Percentiles rank a stretch among this genome's conserved stretches.
Conservation (phyloP, 1,140 invertebrate genomes). For the Trichogramma pretiosum region DNA sequence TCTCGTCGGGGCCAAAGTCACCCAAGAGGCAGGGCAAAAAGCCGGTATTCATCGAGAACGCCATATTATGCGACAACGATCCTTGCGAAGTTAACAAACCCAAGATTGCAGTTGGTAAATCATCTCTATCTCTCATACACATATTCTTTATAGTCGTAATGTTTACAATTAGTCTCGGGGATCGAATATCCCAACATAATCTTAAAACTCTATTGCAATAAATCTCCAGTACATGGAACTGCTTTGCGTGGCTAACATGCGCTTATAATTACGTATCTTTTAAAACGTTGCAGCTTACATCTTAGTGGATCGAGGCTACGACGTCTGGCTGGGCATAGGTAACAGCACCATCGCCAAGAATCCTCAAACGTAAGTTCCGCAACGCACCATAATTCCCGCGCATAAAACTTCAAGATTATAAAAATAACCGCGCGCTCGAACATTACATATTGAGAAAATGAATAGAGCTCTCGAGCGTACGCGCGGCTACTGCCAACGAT, state of each 20-base stretch:
- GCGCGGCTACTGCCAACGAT: too few relatives aligned
- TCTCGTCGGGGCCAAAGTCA: constrained; percentile 29
- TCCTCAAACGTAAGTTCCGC: constrained; percentile 26
- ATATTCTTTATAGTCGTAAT: too few relatives aligned
- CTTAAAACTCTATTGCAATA: too few relatives aligned
- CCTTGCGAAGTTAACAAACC: constrained; percentile 31
- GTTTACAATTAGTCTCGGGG: too few relatives aligned
- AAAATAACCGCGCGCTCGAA: too few relatives aligned
- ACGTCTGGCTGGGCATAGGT: constrained; percentile 48
- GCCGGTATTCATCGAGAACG: constrained; percentile 43
- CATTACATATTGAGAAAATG: too few relatives aligned
- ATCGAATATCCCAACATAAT: too few relatives aligned
- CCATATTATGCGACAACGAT: constrained; percentile 41
- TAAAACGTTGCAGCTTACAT: constrained; percentile 38
- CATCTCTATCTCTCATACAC: too few relatives aligned
- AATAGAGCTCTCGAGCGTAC: too few relatives aligned
- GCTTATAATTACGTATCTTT: background rate
- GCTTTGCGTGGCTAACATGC: too few relatives aligned
- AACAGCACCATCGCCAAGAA: constrained; percentile 28
- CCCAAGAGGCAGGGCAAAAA: constrained; percentile 24
- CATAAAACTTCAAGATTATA: too few relatives aligned
- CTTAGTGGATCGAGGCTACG: constrained; percentile 46
- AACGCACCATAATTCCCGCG: background rate
- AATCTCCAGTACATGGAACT: too few relatives aligned
- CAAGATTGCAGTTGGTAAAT: constrained; percentile 31